Base-by-base conservation (phyloP, 2,113 vertebrate genomes). In the Brachyhypopomus occidentalis region DNA sequence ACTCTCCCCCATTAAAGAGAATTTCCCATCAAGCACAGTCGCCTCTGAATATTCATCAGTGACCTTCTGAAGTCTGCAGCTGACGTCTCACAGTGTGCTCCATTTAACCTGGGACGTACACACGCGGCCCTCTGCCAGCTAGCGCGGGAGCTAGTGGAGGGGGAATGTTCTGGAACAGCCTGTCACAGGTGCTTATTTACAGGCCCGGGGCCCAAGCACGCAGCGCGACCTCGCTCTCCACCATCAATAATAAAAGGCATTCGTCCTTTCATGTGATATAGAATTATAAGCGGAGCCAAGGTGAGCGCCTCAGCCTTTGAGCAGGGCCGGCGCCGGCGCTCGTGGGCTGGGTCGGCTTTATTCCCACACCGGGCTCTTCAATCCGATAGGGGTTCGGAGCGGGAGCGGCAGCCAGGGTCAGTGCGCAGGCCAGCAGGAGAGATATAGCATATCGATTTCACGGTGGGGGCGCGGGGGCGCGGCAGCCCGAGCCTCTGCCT, bases 391-490 rank as follows among this genome's bases (percentile, higher is more conserved):
- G 92, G 93, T 94, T 93, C 92, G 93, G 94, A 92, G 92, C 93
- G 94, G 94, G 93, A 93, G 94, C 94, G 92, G 94, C 94, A 94
- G 94, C 94, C 92, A 92, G 93, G 95, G 95, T 96, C 95, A 96
- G 85, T 81, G 90, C 94, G 89, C 93, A 93, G 95, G 94, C 95
- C 95, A 94, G 92, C 87, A 94, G 94, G 93, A 96, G 95, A 95
- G 94, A 96, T 94, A 95, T 94, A 95, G 94, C 92, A 93, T 96
- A 96, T 96, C 94, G 95, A 96, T 96, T 96, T 96, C 94, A 94
- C 93, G 93, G 92, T 91, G 92, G 93, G 93, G 92, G 93, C 87
- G 91, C 90, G 89, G 94, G 85, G 89, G 73, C 41, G 74, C 78
- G 56, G 77, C 62, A 86, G 74, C 55, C 45, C 34, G 16, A 91